Base-by-base conservation (phyloP, 2,797 vertebrate species). In the Macropodus opercularis region DNA sequence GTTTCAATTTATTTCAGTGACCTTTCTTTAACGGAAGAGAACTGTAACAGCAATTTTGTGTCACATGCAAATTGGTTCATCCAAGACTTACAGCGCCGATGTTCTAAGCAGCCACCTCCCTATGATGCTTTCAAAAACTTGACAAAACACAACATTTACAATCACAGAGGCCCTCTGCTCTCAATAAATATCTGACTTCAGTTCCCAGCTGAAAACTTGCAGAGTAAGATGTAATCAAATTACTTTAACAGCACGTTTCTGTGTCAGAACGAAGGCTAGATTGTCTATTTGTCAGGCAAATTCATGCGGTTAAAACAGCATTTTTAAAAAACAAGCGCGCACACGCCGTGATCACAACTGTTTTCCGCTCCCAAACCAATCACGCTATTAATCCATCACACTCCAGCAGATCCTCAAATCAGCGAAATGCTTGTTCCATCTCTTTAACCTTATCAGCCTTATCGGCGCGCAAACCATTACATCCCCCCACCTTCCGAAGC, bases 391-490 rank as follows among this genome's bases (percentile, higher is more conserved):
- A 65, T 61, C 49, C 48, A 6, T 22, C 15, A 22, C 26, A 14
- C 19, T 21, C 3, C 1, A 35, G 17, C 47, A 22, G 64, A 59
- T 36, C 27, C 27, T 40, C 17, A 31, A 63, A 42, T 27, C 60
- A 14, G 40, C 8, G 6, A 23, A 19, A 63, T 12, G 15, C 34
- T n/a, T 7, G 9, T 1, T 9, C 17, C 32, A 26, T 56, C 40
- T 39, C 59, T 73, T 69, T 57, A 61, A 61, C 64, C 58, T 41
- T 5, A 35, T 61, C 65, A 70, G 50, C 43, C n/a, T 0, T 15
- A 52, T n/a, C n/a, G 19, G 58, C 60, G 39, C 56, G 35, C 48
- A 65, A 52, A 61, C 50, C 61, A 61, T 69, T 51, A 47, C 52
- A 42, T n/a, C 51, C 60, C 56, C 27, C 55, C 38, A 31, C 43